Evolutionary conservation across 1,140 invertebrate species (phyloP).

Genomic region (Danaus plexippus): DNA sequence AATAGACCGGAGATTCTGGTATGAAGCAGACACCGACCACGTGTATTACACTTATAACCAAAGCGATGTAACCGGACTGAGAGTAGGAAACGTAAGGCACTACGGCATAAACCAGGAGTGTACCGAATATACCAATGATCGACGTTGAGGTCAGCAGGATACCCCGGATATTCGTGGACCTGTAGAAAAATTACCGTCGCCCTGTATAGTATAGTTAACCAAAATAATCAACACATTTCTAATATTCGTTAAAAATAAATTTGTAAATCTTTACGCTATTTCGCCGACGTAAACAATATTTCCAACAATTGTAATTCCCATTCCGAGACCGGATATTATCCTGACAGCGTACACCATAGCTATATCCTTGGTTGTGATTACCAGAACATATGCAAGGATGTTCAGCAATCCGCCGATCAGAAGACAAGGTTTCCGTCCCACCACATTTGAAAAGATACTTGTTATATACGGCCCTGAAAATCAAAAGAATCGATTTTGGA

Average conservation of each 20-base stretch:
- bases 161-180: conserved; percentile 43
- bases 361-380: conserved; percentile 30
- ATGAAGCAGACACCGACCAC: conserved; percentile 27
- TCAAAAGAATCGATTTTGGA: neutral
- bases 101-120: conserved; percentile 34
- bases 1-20: conserved; percentile 41
- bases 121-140: conserved; percentile 39
- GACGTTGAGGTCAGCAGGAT: conserved; percentile 39
- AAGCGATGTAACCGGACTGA: conserved; percentile 32
- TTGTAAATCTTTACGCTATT: conserved; percentile 36
- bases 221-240: neutral
- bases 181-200: conserved; percentile 18
- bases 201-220: too few relatives aligned
- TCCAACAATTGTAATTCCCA: conserved; percentile 38
- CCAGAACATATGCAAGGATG: conserved; percentile 30
- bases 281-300: conserved; percentile 50
- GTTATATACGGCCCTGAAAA: conserved; percentile 37
- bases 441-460: conserved; percentile 33
- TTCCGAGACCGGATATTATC: conserved; percentile 41
- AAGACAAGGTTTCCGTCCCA: conserved; percentile 40
- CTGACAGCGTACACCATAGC: conserved; percentile 35
- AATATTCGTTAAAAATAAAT: neutral
- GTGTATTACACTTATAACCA: conserved; percentile 29
- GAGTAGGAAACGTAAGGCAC: conserved; percentile 36
- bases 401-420: conserved; percentile 33